phyloP scores from a whole-genome alignment of 2,888 invertebrate genomes.

The Orthonevra nobilis region DNA sequence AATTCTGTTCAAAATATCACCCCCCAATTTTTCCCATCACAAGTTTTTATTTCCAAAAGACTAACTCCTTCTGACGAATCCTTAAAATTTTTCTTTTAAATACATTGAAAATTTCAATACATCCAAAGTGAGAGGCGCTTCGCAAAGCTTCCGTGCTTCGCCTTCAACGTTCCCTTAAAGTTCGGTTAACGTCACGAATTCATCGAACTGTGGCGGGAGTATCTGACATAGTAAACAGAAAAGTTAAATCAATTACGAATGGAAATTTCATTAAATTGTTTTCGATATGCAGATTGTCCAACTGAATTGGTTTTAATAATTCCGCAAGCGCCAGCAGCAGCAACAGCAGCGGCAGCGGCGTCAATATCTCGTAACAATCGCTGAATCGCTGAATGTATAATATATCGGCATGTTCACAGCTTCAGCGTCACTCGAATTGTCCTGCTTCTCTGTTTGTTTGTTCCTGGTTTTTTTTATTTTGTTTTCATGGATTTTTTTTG shows the following conservation, averaged over 20 bases:
- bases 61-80: no score
- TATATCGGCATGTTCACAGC: conserved; percentile 16
- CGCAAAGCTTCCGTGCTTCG: no score
- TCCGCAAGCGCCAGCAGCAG: neutral
- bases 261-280: conserved; percentile 49
- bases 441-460: neutral
- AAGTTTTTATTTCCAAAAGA: no score
- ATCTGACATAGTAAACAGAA: conserved; percentile 22
- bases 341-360: conserved; percentile 3
- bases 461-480: neutral
- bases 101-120: no score
- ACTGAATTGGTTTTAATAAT: neutral
- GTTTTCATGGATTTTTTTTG: neutral
- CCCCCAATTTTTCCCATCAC: no score
- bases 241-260: conserved; percentile 46
- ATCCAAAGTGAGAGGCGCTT: no score
- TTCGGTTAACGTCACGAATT: neutral
- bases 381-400: conserved; percentile 29
- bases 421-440: neutral
- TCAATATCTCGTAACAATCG: neutral
- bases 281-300: conserved; percentile 30
- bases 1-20: no score
- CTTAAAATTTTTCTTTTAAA: no score
- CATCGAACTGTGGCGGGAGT: neutral
- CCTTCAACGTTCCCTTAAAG: no score